Evolutionary conservation across 2,113 vertebrate genomes (phyloP).

Genomic region (Rynchops niger): DNA sequence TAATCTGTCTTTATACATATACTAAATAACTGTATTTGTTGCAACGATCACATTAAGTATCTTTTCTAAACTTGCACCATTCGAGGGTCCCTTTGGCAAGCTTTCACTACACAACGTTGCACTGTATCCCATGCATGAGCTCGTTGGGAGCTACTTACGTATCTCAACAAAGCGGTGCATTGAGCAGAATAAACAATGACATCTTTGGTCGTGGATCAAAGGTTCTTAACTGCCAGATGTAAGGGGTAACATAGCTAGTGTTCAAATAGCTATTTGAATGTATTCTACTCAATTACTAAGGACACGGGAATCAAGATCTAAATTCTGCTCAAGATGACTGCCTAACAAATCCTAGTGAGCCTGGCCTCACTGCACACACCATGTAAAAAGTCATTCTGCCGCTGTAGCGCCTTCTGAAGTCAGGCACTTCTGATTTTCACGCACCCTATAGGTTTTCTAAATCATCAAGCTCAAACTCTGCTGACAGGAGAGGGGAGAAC

Average conservation of each 20-base stretch:
- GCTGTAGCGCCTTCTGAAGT: background rate
- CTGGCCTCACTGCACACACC: background rate
- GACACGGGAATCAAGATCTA: background rate
- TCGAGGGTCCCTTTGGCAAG: background rate
- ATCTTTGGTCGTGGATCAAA: background rate
- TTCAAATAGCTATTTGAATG: background rate
- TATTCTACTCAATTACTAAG: background rate
- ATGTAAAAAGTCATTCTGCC: background rate
- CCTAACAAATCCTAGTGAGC: background rate
- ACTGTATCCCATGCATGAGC: background rate
- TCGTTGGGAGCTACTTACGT: background rate
- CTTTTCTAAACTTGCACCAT: background rate
- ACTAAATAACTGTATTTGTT: background rate
- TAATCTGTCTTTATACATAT: background rate
- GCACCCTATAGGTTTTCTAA: background rate
- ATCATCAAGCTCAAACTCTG: background rate
- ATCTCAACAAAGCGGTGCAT: background rate
- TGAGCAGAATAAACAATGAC: background rate
- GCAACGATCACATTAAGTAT: background rate
- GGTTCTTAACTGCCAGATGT: background rate
- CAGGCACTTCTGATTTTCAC: background rate
- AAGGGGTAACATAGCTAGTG: background rate
- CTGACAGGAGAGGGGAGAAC: background rate
- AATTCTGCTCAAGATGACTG: background rate
- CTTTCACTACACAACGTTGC: background rate